A percentile compares a stretch with the other conserved stretches of the same genome.
These are phyloP conservation scores for Hyalella azteca DNA, from an alignment of 2,888 invertebrate genomes.

Conservation along the genomic window DNA sequence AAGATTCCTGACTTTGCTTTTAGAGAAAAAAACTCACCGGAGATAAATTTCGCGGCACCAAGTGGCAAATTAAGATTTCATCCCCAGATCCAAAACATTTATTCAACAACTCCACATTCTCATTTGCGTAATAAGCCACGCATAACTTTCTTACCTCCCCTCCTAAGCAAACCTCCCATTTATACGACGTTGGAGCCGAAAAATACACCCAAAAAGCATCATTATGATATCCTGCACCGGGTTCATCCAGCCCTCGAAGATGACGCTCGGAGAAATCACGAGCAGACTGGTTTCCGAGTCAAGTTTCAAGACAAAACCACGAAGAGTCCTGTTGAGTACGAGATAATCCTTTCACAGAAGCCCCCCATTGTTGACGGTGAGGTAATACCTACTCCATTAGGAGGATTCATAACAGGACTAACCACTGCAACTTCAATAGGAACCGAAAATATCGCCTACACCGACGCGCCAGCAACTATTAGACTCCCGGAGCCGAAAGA, in stretches of 20 bases:
- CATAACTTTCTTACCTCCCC: background rate
- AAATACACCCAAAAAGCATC: too few relatives aligned
- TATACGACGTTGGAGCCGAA: too few relatives aligned
- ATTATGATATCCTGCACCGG: too few relatives aligned
- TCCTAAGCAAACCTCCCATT: background rate
- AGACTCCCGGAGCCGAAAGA: background rate
- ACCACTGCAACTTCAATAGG: background rate
- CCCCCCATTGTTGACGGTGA: slow-evolving; percentile 12
- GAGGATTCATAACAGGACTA: background rate
- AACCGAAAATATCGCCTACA: background rate
- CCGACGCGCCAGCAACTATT: background rate
- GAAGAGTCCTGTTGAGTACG: background rate
- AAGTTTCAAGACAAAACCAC: background rate
- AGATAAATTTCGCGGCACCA: too few relatives aligned
- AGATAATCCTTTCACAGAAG: background rate
- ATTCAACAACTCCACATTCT: background rate
- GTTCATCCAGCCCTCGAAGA: too few relatives aligned
- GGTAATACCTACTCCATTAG: background rate
- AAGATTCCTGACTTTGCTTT: too few relatives aligned
- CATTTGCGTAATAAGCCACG: background rate
- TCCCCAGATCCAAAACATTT: too few relatives aligned
- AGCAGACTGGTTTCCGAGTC: slow-evolving; percentile 1
- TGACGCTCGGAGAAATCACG: background rate
- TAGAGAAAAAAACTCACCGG: too few relatives aligned
- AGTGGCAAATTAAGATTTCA: too few relatives aligned